phyloP scores from a whole-genome alignment of 30 jellyfish, hydroid and myxozoan species.

The Rhopilema esculentum region DNA sequence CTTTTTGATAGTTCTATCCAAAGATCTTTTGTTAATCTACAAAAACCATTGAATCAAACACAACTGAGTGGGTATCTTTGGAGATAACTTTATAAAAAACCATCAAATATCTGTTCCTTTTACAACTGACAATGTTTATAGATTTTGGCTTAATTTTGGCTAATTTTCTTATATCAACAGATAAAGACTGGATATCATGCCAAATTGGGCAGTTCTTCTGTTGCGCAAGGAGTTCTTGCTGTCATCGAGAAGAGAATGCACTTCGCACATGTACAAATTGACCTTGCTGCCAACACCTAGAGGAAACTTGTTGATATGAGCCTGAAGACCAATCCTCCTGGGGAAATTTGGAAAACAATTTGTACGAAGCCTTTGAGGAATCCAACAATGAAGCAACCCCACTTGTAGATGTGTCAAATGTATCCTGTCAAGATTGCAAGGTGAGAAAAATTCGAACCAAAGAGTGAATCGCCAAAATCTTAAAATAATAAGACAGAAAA shows the following conservation, averaged over 20 bases:
- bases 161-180: constrained; percentile 5
- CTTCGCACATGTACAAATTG: constrained; percentile 2
- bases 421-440: too few species aligned
- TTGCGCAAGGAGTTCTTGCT: not conserved
- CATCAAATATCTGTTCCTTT: not conserved
- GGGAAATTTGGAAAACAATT: not conserved
- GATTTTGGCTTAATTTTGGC: not conserved
- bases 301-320: not conserved
- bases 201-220: not conserved
- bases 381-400: not conserved
- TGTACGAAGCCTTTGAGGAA: not conserved
- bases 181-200: constrained; percentile 10
- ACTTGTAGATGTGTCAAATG: too few species aligned
- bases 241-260: constrained; percentile 9
- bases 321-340: not conserved
- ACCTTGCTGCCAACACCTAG: not conserved
- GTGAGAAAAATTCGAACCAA: too few species aligned
- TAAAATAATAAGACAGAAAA: too few species aligned
- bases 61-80: too few species aligned
- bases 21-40: too few species aligned
- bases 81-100: too few species aligned
- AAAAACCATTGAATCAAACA: too few species aligned
- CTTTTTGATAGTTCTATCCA: too few species aligned
- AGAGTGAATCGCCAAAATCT: too few species aligned
- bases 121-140: not conserved